phyloP scores from a whole-genome alignment of 2,113 vertebrate genomes.

The Paradoxurus hermaphroditus region DNA sequence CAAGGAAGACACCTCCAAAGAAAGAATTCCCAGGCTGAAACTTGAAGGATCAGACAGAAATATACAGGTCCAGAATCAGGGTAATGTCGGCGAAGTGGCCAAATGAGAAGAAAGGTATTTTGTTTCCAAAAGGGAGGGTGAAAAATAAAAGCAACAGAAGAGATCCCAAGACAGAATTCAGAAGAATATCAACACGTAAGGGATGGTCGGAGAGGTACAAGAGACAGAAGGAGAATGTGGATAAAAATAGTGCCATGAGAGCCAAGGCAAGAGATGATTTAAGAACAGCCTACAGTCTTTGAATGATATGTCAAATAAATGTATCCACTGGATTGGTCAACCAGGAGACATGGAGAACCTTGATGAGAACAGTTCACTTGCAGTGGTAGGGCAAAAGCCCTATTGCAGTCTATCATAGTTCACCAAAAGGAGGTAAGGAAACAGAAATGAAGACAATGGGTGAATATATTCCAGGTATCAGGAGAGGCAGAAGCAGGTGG shows the following conservation, averaged over 20 bases:
- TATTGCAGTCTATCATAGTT: not conserved
- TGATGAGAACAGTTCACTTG: not conserved
- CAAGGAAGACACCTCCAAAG: not conserved
- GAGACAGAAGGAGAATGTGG: not conserved
- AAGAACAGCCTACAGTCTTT: not conserved
- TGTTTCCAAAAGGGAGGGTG: not conserved
- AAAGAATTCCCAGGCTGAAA: not conserved
- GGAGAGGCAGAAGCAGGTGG: not conserved
- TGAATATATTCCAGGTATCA: not conserved
- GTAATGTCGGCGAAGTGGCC: not conserved
- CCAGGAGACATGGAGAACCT: not conserved
- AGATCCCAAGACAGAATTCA: not conserved
- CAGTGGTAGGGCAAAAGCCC: not conserved
- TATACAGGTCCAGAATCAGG: not conserved
- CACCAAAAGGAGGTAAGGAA: not conserved
- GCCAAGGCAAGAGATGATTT: not conserved
- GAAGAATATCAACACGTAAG: not conserved
- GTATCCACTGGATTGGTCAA: not conserved
- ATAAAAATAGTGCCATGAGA: not conserved
- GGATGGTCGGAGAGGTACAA: not conserved
- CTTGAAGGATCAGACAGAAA: not conserved
- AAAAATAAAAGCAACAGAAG: not conserved
- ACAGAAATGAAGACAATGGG: not conserved
- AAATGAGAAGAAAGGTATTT: conserved; percentile 9
- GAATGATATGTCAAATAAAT: not conserved